phyloP scores from a whole-genome alignment of 1,140 invertebrate genomes.

The Aphidius gifuensis region DNA sequence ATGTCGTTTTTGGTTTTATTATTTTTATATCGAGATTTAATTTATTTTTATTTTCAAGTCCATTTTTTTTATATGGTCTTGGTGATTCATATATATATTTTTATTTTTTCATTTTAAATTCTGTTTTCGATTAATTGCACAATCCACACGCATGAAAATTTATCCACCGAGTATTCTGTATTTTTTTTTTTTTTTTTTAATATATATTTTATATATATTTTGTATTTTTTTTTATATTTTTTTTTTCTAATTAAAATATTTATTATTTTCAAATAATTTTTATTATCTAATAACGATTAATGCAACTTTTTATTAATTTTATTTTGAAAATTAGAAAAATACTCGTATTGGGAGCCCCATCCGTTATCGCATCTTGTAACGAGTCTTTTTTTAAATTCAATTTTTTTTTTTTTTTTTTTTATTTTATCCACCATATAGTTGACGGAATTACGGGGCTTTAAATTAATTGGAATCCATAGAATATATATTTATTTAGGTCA shows the following conservation, averaged over 20 bases:
- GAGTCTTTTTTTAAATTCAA: neutral
- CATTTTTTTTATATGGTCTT: neutral
- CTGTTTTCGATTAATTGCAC: neutral
- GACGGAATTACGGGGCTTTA: slow-evolving; percentile 6
- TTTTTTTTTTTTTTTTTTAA: slow-evolving; percentile 1
- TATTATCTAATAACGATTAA: slow-evolving; percentile 55
- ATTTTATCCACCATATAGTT: neutral
- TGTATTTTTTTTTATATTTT: neutral
- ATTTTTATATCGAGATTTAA: neutral
- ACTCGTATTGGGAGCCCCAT: slow-evolving; percentile 39
- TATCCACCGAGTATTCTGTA: slow-evolving; percentile 4
- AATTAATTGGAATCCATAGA: slow-evolving; percentile 14
- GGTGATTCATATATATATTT: slow-evolving; percentile 19
- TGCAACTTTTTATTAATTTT: slow-evolving; percentile 56
- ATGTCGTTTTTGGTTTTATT: neutral
- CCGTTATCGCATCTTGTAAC: slow-evolving; percentile 45
- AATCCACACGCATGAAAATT: neutral
- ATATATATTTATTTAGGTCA: neutral
- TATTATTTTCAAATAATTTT: slow-evolving; percentile 31
- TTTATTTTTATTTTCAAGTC: slow-evolving; percentile 11
- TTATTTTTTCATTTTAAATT: slow-evolving; percentile 27
- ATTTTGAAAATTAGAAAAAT: slow-evolving; percentile 57
- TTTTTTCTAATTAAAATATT: slow-evolving; percentile 40
- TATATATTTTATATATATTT: slow-evolving; percentile 7
- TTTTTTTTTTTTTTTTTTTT: neutral